Evolutionary conservation across 2,797 vertebrate genomes (phyloP).

Genomic region (Enteromius afrohamiltoni): DNA sequence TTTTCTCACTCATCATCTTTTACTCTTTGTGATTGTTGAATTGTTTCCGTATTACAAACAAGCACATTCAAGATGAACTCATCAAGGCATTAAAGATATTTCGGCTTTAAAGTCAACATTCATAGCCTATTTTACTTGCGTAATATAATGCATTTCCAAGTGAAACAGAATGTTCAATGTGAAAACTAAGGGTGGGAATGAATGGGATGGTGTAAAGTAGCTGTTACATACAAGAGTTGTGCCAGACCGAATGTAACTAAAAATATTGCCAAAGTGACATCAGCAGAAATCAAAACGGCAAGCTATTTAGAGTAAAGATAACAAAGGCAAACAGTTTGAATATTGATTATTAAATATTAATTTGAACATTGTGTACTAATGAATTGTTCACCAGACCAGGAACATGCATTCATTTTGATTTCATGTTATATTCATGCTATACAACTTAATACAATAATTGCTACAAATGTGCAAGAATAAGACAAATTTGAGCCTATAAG

Average conservation of each 20-base stretch:
- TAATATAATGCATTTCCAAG: conserved; percentile 15
- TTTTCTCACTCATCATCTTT: not conserved
- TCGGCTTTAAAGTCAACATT: not conserved
- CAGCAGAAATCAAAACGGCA: conserved; percentile 4
- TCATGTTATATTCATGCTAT: not conserved
- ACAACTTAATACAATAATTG: not conserved
- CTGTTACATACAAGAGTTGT: not conserved
- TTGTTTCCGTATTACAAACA: not conserved
- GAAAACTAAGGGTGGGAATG: not conserved
- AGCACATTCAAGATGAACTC: not conserved
- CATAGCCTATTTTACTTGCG: not conserved
- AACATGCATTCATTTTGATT: not conserved
- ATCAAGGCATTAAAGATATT: not conserved
- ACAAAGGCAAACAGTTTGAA: not conserved
- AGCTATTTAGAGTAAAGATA: not conserved
- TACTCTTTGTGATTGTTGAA: not conserved
- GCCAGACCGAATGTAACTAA: conserved; percentile 12
- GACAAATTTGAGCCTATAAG: not conserved
- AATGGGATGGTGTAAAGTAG: conserved; percentile 12
- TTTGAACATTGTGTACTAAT: not conserved
- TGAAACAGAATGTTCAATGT: conserved; percentile 12
- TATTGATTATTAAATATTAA: not conserved
- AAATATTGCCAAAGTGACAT: conserved; percentile 25
- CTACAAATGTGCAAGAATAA: not conserved
- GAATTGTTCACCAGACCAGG: not conserved